Percentiles rank a stretch among this genome's conserved stretches.
Conservation (phyloP, 1,140 invertebrate genomes). For the Ganaspis sp. region DNA sequence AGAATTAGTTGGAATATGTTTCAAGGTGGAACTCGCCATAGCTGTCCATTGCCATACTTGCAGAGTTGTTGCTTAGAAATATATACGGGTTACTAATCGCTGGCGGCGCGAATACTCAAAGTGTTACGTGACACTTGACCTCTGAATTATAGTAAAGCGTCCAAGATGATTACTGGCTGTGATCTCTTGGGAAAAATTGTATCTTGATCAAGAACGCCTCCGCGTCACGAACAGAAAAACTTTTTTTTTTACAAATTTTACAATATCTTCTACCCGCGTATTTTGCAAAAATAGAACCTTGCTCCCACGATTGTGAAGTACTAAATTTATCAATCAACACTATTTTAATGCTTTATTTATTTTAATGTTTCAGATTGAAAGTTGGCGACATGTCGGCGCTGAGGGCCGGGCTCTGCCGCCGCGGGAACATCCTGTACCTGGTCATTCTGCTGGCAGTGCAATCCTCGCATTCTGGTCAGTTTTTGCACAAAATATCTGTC, state of each 20-base stretch:
- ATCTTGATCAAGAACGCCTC: conserved; percentile 37
- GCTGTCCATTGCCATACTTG: background rate
- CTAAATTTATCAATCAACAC: conserved; percentile 39
- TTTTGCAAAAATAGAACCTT: background rate
- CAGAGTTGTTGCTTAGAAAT: background rate
- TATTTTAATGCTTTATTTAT: too few relatives aligned
- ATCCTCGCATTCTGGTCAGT: conserved; percentile 70
- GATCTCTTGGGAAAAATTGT: conserved; percentile 8
- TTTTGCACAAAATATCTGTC: conserved; percentile 33
- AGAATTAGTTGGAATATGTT: background rate
- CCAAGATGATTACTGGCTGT: conserved; percentile 21
- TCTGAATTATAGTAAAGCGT: conserved; percentile 26
- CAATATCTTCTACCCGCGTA: background rate
- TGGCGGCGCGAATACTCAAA: conserved; percentile 25
- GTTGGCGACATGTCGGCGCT: conserved; percentile 73
- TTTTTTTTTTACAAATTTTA: conserved; percentile 29
- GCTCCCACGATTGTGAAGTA: too few relatives aligned
- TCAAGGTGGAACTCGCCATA: conserved; percentile 11
- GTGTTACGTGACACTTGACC: conserved; percentile 29
- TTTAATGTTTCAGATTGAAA: conserved; percentile 70
- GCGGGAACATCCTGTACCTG: conserved; percentile 71
- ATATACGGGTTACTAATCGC: conserved; percentile 28
- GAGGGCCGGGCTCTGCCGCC: conserved; percentile 71
- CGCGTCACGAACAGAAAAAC: conserved; percentile 45
- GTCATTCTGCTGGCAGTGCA: conserved; percentile 64